phyloP scores from a whole-genome alignment of 2,888 invertebrate genomes.

The Eupeodes latifasciatus region DNA sequence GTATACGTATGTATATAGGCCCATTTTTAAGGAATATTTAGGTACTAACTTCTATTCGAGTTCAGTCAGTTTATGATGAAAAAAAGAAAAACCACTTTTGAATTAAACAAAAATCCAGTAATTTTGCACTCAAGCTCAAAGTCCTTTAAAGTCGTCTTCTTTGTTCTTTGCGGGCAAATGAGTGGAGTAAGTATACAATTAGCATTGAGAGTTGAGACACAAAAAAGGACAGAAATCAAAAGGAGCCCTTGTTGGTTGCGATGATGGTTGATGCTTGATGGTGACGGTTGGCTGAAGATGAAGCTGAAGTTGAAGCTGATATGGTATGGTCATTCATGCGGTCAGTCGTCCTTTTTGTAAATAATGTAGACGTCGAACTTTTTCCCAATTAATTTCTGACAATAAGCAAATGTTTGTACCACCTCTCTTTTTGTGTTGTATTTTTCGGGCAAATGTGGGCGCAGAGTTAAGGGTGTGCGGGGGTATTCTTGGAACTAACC shows the following conservation, averaged over 20 bases:
- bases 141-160: not conserved
- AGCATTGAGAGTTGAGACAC: slow-evolving; percentile 6
- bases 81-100: not conserved
- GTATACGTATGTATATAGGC: too few species aligned
- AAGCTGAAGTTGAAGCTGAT: too few species aligned
- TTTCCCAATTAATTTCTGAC: slow-evolving; percentile 63
- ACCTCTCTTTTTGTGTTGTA: slow-evolving; percentile 1
- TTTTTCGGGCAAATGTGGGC: not conserved
- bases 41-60: slow-evolving; percentile 2
- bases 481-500: too few species aligned
- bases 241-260: not conserved
- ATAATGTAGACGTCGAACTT: slow-evolving; percentile 53
- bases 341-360: not conserved
- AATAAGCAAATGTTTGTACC: slow-evolving; percentile 54
- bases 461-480: too few species aligned
- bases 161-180: too few species aligned
- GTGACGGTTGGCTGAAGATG: too few species aligned
- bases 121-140: not conserved
- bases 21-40: too few species aligned
- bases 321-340: not conserved
- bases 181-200: not conserved
- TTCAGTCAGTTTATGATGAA: not conserved
- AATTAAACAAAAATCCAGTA: not conserved
- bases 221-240: not conserved
- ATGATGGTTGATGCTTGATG: too few species aligned